Evolutionary conservation across 2,888 invertebrate genomes (phyloP), one percentile per base, ranked within the genome.

Genomic region (Nomada goodeniana): DNA sequence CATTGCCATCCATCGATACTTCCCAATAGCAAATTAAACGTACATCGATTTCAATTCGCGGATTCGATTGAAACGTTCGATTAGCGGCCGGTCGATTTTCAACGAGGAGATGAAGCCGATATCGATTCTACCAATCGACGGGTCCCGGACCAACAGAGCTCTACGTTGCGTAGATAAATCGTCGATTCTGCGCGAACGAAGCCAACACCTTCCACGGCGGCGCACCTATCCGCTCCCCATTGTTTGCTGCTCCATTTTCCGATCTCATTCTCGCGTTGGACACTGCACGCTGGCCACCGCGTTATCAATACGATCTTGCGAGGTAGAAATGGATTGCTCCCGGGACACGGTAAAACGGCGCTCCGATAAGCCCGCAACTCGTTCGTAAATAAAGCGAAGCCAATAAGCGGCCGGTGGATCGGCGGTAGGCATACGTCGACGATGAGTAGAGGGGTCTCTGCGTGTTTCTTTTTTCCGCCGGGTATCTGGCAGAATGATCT

Each of bases 331-430:
- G 80, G 57, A 80, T 80, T 63, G 80, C 80, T 52, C 67, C 47
- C 29, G 47, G 26, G 79, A 71, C 57, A 23, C 36, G 60, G 13
- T 0, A 42, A 18, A 29, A 26, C 42, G 73, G 65, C n/a, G 13
- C 60, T 20, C 26, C 7, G 73, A 81, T 74, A 81, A 80, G 50
- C 7, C 2, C 68, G 36, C 18, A 36, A n/a, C 61, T 26, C n/a
- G 71, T 76, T 82, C 76, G 82, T 76, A 81, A 82, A 81, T 76
- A 82, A 82, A 72, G 18, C 67, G 59, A 15, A 44, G 63, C 57
- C 70, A 29, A 82, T 76, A 76, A 52, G 60, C 23, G 26, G 36
- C 52, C 4, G 52, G 52, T 53, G 15, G 53, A 53, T 26, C 53
- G 7, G n/a, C 1, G 44, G 59, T 13, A n/a, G 57, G 42, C 29